Base-by-base conservation (phyloP, 2,888 invertebrate genomes). In the Euclidia mi region DNA sequence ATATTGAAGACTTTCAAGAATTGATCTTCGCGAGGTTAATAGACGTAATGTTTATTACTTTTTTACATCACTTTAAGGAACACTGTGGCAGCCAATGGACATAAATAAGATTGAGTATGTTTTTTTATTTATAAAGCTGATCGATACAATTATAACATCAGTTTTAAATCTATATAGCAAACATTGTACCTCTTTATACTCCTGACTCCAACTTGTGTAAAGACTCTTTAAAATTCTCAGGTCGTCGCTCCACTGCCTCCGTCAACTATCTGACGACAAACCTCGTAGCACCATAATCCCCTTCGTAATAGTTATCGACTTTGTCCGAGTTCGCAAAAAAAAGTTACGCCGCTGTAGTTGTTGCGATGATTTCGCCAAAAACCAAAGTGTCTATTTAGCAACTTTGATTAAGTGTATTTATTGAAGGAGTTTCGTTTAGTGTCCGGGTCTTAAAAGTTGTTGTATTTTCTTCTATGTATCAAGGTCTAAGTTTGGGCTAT, bases 351-450 rank as follows among this genome's bases (percentile, higher is more conserved):
- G 20, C 40, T n/a, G 10, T 38, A 45, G 31, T 31, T 62, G 43
- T 31, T 37, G 53, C 32, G 48, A 45, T 52, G 32, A n/a, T n/a
- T n/a, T n/a, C n/a, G n/a, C n/a, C 35, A 45, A 31, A 65, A 65
- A 66, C 48, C 60, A 42, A 42, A 18, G n/a, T n/a, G n/a, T n/a
- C 25, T 34, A 34, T 14, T 1, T 17, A 14, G 14, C 28, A 37
- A 37, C n/a, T 37, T 35, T 37, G 14, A n/a, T 29, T 29, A 15
- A 18, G 37, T 32, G 15, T 38, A 11, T 18, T 18, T n/a, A 18
- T 18, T 0, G n/a, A 18, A 9, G 10, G 9, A 18, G 18, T 17
- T 38, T 35, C 3, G 3, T 10, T 7, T 29, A 6, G 10, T 7
- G 10, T 11, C 11, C 11, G 2, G 32, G n/a, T 32, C 11, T 32